These are phyloP conservation scores for Onychorhynchus coronatus DNA, from an alignment of 2,113 vertebrate species.

Conservation along the genomic window DNA sequence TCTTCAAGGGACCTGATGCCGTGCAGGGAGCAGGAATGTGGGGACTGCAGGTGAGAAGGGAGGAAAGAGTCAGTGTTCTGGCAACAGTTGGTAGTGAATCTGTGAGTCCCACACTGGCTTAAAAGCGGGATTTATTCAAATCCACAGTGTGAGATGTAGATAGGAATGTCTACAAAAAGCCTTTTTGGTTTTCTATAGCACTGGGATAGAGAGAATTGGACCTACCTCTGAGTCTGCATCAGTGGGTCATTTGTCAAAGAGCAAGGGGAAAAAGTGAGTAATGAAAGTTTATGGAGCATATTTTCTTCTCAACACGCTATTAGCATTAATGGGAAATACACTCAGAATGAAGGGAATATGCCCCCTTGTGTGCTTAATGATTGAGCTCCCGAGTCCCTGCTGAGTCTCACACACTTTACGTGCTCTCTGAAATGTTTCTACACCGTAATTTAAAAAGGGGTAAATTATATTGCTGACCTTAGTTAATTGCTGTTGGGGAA, in stretches of 20 bases:
- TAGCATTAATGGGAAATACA: background rate
- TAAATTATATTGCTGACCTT: background rate
- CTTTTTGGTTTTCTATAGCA: background rate
- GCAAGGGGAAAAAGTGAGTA: background rate
- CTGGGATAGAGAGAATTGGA: background rate
- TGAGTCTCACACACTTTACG: background rate
- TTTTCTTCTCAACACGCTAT: background rate
- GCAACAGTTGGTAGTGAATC: background rate
- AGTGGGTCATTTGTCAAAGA: background rate
- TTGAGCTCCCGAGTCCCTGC: background rate
- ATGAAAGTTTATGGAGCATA: background rate
- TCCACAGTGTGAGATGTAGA: background rate
- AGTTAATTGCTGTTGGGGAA: background rate
- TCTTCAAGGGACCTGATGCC: background rate
- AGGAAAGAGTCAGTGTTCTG: background rate
- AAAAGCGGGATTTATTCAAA: background rate
- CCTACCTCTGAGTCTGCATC: background rate
- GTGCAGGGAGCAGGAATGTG: rapidly evolving
- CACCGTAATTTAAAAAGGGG: background rate
- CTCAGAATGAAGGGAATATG: background rate
- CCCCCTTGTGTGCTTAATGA: background rate
- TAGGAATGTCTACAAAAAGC: background rate
- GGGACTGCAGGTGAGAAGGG: background rate
- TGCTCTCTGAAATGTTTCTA: background rate
- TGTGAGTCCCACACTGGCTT: background rate